Conservation (phyloP, 1,140 invertebrate genomes). For the Drosophila trapezifrons region DNA sequence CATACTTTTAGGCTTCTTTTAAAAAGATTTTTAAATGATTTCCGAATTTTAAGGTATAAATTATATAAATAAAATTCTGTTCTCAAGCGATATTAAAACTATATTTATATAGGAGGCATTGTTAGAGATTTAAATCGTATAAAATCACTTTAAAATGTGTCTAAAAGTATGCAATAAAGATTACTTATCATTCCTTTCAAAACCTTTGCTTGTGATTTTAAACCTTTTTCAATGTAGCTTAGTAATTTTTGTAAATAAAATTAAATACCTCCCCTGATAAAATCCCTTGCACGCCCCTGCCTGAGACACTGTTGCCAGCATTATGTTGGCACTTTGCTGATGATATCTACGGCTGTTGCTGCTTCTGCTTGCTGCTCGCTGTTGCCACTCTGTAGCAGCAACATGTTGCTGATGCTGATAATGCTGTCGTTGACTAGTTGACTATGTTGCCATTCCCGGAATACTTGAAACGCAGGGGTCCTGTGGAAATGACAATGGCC, state of each 20-base stretch:
- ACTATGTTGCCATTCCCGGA: slow-evolving; percentile 65
- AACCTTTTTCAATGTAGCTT: no score
- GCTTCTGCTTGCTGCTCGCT: slow-evolving; percentile 26
- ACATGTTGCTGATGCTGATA: slow-evolving; percentile 79
- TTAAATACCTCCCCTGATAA: not conserved
- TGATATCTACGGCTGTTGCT: slow-evolving; percentile 57
- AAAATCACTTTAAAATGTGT: no score
- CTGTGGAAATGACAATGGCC: slow-evolving; percentile 67
- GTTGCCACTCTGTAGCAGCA: slow-evolving; percentile 62
- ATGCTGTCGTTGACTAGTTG: slow-evolving; percentile 66
- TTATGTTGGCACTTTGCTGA: slow-evolving; percentile 53
- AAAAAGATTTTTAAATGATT: no score
- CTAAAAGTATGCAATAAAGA: no score
- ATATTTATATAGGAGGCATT: no score
- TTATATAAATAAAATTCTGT: not conserved
- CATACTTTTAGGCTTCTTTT: no score
- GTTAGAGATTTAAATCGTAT: no score
- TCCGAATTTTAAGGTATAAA: not conserved
- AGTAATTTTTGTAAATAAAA: not conserved
- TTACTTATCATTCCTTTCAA: no score
- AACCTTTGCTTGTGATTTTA: no score
- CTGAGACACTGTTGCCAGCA: slow-evolving; percentile 63
- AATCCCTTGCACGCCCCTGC: not conserved
- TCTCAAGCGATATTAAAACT: no score
- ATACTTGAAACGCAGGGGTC: slow-evolving; percentile 15